Conservation (phyloP, 2,797 vertebrate species). For the Phrynocephalus guinanensis region DNA sequence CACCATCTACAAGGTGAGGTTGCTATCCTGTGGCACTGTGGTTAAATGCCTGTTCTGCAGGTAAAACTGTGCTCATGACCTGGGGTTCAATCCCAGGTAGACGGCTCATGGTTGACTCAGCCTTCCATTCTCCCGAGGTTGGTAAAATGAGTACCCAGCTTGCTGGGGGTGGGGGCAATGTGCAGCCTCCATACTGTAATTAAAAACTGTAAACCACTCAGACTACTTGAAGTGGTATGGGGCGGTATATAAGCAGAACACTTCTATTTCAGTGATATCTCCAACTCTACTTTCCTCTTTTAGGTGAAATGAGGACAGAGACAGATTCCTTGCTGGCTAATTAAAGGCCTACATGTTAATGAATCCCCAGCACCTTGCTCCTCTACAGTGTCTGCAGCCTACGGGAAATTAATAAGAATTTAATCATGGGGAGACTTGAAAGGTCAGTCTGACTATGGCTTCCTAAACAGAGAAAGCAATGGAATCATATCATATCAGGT, state of each 20-base stretch:
- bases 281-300: constrained; percentile 26
- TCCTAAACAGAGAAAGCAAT: constrained; percentile 67
- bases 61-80: too few relatives aligned
- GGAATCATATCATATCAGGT: constrained; percentile 56
- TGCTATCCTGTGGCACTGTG: constrained; percentile 7
- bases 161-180: too few relatives aligned
- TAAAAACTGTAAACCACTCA: too few relatives aligned
- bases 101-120: too few relatives aligned
- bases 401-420: constrained; percentile 80
- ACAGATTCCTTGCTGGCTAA: constrained; percentile 70
- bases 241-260: not conserved
- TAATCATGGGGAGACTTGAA: constrained; percentile 74
- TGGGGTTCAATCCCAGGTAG: too few relatives aligned
- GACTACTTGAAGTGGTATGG: too few relatives aligned
- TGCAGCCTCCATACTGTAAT: too few relatives aligned
- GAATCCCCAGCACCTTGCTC: constrained; percentile 72
- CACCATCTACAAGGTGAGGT: constrained; percentile 54
- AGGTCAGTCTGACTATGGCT: constrained; percentile 75
- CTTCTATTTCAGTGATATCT: constrained; percentile 57
- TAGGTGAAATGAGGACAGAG: constrained; percentile 65
- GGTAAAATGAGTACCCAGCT: too few relatives aligned
- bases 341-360: constrained; percentile 76
- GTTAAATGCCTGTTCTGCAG: too few relatives aligned
- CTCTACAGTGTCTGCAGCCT: constrained; percentile 68
- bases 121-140: too few relatives aligned